These are phyloP conservation scores for Myiopsitta monachus DNA, from an alignment of 2,113 vertebrate species.

Conservation along the genomic window DNA sequence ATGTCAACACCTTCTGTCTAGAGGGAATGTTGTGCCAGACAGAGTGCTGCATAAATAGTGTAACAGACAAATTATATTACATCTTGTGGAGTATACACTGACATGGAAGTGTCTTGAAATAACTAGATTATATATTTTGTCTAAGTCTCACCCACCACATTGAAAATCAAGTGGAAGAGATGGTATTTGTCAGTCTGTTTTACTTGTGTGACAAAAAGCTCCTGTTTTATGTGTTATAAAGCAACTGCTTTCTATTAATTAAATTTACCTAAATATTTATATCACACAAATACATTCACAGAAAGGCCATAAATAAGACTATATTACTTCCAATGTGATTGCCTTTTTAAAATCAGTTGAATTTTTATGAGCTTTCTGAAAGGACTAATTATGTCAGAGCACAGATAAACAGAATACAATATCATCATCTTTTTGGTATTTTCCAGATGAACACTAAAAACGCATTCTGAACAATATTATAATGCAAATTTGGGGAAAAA, in stretches of 20 bases:
- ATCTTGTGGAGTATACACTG: not conserved
- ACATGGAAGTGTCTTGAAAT: conserved; percentile 34
- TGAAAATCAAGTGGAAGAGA: not conserved
- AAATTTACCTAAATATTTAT: conserved; percentile 3
- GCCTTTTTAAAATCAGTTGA: not conserved
- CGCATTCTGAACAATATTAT: not conserved
- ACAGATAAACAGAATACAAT: not conserved
- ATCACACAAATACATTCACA: not conserved
- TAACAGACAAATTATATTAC: conserved; percentile 63
- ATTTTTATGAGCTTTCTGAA: not conserved
- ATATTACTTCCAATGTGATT: not conserved
- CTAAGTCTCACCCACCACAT: not conserved
- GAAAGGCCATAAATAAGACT: not conserved
- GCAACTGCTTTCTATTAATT: conserved; percentile 10
- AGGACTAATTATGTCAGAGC: not conserved
- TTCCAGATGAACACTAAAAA: not conserved
- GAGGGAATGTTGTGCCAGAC: conserved; percentile 56
- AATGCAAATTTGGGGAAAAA: not conserved
- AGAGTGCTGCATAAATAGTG: conserved; percentile 37
- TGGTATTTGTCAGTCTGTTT: not conserved
- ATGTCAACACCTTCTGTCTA: conserved; percentile 68
- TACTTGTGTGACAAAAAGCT: not conserved
- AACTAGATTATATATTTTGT: conserved; percentile 44
- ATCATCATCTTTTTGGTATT: not conserved
- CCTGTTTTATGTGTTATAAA: not conserved